Conservation (phyloP, 2,888 invertebrate genomes). For the Drosophila pseudotakahashii region DNA sequence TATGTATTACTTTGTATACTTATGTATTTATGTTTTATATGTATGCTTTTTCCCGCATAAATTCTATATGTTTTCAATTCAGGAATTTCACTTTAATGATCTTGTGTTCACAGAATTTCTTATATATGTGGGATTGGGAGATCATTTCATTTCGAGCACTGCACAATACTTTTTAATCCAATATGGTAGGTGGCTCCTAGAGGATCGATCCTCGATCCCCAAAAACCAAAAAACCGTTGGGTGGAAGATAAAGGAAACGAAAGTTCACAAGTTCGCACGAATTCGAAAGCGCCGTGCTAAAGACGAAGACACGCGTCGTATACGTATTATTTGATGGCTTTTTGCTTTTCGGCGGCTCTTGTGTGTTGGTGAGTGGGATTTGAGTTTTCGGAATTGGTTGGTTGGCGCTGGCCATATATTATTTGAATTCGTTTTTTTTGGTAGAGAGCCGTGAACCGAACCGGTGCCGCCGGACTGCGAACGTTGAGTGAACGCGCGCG, state of each 20-base stretch:
- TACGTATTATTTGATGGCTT: conserved; percentile 44
- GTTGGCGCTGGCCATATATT: conserved; percentile 11
- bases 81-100: conserved; percentile 20
- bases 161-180: conserved; percentile 27
- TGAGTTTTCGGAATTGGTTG: conserved; percentile 14
- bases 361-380: conserved; percentile 17
- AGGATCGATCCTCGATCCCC: conserved; percentile 1
- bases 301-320: conserved; percentile 72
- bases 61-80: neutral
- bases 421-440: conserved; percentile 21
- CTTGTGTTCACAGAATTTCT: neutral
- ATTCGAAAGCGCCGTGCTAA: conserved; percentile 50
- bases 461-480: conserved; percentile 84
- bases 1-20: neutral
- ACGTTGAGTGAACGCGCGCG: conserved; percentile 83
- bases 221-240: neutral
- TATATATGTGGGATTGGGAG: neutral
- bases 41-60: neutral
- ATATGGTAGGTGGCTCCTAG: neutral
- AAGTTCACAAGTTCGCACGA: conserved; percentile 78
- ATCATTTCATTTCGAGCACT: conserved; percentile 16
- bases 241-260: conserved; percentile 50
- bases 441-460: conserved; percentile 71
- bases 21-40: neutral
- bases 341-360: conserved; percentile 18